Evolutionary conservation across 2,797 vertebrate genomes (phyloP).

Genomic region (Threskiornis aethiopicus): DNA sequence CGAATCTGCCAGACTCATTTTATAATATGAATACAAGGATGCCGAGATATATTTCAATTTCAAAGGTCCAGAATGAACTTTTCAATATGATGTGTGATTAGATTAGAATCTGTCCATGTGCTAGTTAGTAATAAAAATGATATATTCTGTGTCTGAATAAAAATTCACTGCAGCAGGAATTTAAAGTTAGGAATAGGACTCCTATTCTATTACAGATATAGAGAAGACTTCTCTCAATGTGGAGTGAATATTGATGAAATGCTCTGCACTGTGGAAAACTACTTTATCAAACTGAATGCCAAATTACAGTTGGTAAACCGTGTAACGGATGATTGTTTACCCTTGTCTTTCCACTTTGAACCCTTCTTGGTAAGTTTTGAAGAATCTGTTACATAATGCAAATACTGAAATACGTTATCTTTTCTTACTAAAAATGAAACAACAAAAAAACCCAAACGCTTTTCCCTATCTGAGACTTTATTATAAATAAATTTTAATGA

Average conservation of each 20-base stretch:
- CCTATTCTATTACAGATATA: conserved; percentile 2
- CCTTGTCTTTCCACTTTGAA: neutral
- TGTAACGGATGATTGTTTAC: neutral
- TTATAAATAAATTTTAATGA: neutral
- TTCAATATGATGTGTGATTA: conserved; percentile 1
- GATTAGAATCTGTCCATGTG: conserved; percentile 43
- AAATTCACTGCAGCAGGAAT: conserved; percentile 5
- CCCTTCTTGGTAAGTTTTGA: neutral
- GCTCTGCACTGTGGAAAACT: conserved; percentile 15
- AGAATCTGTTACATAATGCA: neutral
- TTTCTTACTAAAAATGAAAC: neutral
- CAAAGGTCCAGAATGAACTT: conserved; percentile 8
- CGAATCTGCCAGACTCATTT: neutral
- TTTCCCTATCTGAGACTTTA: neutral
- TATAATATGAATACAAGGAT: neutral
- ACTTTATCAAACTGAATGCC: conserved; percentile 17
- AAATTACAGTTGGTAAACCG: conserved; percentile 8
- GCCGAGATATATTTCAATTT: conserved; percentile 14
- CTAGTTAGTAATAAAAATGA: conserved; percentile 36
- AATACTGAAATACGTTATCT: neutral
- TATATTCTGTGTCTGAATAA: conserved; percentile 33
- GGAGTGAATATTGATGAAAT: conserved; percentile 48
- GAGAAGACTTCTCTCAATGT: conserved; percentile 23
- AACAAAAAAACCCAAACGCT: neutral
- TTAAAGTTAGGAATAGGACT: conserved; percentile 15